phyloP scores from a whole-genome alignment of 1,140 invertebrate genomes.

The Aplysia californica region DNA sequence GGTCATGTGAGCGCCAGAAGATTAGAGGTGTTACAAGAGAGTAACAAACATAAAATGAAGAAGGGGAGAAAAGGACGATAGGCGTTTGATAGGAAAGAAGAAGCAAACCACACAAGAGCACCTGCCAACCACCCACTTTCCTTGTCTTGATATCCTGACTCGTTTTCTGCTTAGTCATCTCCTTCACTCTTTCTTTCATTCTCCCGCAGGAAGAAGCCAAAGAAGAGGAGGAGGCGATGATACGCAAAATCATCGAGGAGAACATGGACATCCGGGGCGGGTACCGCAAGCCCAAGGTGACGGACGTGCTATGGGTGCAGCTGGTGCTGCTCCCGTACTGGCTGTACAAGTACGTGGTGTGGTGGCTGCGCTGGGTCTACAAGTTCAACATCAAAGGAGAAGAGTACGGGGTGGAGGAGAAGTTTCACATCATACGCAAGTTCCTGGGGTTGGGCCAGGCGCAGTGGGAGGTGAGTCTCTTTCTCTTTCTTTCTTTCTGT shows the following conservation, averaged over 20 bases:
- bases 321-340: slow-evolving; percentile 82
- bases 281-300: slow-evolving; percentile 81
- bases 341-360: slow-evolving; percentile 75
- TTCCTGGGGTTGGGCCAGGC: slow-evolving; percentile 75
- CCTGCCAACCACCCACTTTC: too few species aligned
- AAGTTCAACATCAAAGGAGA: slow-evolving; percentile 81
- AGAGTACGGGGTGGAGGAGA: slow-evolving; percentile 84
- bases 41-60: too few species aligned
- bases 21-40: too few species aligned
- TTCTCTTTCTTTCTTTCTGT: too few species aligned
- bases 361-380: slow-evolving; percentile 84
- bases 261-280: slow-evolving; percentile 92
- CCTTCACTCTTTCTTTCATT: too few species aligned
- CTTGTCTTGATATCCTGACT: too few species aligned
- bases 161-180: too few species aligned
- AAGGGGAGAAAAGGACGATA: too few species aligned
- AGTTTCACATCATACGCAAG: slow-evolving; percentile 85
- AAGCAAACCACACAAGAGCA: too few species aligned
- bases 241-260: slow-evolving; percentile 84
- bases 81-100: too few species aligned
- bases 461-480: slow-evolving; percentile 72
- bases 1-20: too few species aligned
- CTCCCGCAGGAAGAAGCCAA: slow-evolving; percentile 76
- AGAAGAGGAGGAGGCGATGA: slow-evolving; percentile 83
- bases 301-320: slow-evolving; percentile 84